Base-by-base conservation (phyloP, 1,140 invertebrate species). In the Brachionus rotundiformis region DNA sequence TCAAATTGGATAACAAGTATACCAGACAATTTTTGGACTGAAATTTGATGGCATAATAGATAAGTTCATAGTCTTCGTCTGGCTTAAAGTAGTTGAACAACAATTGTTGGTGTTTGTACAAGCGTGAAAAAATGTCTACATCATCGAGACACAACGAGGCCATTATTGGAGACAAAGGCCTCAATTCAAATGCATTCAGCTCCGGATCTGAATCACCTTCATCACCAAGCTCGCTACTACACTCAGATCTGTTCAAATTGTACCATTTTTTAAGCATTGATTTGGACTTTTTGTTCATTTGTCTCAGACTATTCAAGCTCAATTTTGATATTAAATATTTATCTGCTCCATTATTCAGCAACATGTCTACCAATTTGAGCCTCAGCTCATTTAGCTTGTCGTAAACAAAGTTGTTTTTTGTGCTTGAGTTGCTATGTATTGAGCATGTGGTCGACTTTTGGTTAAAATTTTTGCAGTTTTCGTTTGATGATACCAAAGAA, bases 1-100 rank as follows among this genome's bases (percentile, higher is more conserved):
- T 44, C 19, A 73, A 25, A 73, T 73, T 73, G 29, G 76, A 33
- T 13, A 79, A 10, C 19, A 79, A 33, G 23, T 79, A 79, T 16
- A 79, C 59, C 0, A 79, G 47, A 27, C 76, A 79, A 25, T 79
- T 36, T 39, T 79, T 79, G 11, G 76, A 54, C 23, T 79, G 76
- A 49, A 79, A 79, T 16, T 63, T 54, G 47, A 79, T 79, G 16
- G 76, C 76, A 31, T 33, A 79, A 39, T 79, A 79, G n/a, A 79
- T 79, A 10, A 79, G 47, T 33, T 79, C 76, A 23, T 59, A 79
- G 76, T 79, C 76, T 25, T 79, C 76, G 33, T 79, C 47, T 0
- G 76, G 76, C 25, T 61, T 79, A n/a, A 79, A 79, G 13, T 79
- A 79, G 23, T 59, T 79, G 29, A 79, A 79, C 19, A 79, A 19